Evolutionary conservation across 2,797 vertebrate species (phyloP).

Genomic region (Holocentrus rufus): DNA sequence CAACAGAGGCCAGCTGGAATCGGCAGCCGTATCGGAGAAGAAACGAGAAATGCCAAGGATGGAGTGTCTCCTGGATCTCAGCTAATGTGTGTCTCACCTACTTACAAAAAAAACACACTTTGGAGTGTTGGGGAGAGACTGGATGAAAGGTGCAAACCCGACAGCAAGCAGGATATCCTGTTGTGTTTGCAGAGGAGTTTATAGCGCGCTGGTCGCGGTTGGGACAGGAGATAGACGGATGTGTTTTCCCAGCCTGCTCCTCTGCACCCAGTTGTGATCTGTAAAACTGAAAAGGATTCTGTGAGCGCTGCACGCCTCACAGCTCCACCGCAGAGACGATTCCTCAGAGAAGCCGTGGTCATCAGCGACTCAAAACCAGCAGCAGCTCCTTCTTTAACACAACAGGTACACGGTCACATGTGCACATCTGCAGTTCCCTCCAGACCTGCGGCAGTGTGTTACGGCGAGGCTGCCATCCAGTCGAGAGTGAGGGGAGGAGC

Average conservation of each 20-base stretch:
- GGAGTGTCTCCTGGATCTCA: conserved; percentile 55
- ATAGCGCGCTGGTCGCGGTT: conserved; percentile 42
- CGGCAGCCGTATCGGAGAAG: conserved; percentile 44
- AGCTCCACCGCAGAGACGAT: conserved; percentile 47
- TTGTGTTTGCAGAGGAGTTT: conserved; percentile 50
- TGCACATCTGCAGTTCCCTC: neutral
- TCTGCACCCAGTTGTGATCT: conserved; percentile 63
- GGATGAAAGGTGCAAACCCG: conserved; percentile 36
- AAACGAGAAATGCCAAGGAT: conserved; percentile 42
- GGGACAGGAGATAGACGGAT: conserved; percentile 49
- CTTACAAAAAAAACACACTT: conserved; percentile 11
- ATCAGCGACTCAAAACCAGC: conserved; percentile 50
- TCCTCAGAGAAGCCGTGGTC: conserved; percentile 43
- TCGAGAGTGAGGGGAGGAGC: conserved; percentile 25
- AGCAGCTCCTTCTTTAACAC: conserved; percentile 44
- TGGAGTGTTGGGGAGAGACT: conserved; percentile 8
- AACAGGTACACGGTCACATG: conserved; percentile 28
- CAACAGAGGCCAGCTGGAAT: conserved; percentile 47
- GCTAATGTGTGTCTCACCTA: conserved; percentile 11
- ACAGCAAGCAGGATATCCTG: conserved; percentile 69
- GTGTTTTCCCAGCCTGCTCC: conserved; percentile 45
- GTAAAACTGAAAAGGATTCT: conserved; percentile 46
- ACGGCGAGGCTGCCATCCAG: conserved; percentile 15
- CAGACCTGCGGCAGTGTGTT: conserved; percentile 11
- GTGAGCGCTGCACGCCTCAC: conserved; percentile 41